Base-by-base conservation (phyloP, 2,888 invertebrate species). In the Acleris laterana region DNA sequence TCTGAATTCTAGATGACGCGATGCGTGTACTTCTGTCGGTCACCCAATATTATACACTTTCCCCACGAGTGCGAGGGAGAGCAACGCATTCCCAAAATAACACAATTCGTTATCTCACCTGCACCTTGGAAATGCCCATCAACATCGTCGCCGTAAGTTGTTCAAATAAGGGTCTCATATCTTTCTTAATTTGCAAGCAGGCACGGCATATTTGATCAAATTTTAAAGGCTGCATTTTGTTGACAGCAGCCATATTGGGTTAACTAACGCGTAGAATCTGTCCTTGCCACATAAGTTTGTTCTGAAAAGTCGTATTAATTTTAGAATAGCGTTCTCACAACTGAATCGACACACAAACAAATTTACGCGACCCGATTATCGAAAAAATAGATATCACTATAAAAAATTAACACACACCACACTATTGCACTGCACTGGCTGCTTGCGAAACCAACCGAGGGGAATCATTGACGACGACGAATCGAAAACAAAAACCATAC, bases 61-160 rank as follows among this genome's bases (percentile, higher is more conserved):
- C 42, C 63, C 61, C 44, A 46, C 68, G 70, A 72, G 92, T 81
- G 85, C 72, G 85, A 93, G 75, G 83, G 88, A 88, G 92, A 91
- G 85, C 85, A 87, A 81, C 74, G 83, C 72, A 81, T 81, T 84
- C 80, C 84, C 79, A 88, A 90, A 89, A 87, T 88, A 84, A 80
- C 77, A 77, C 72, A 77, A 80, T 80, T 80, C 70, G 82, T 82
- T 81, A 81, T 85, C 87, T 92, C 85, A 94, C 94, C 85, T 93
- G 93, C 71, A 95, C 93, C 82, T 93, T 94, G 65, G 94, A 93
- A 83, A 94, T 94, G 71, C 94, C 94, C 94, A 94, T 94, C 73
- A 95, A 75, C 95, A 95, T 95, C 71, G 94, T 94, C 19, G 95
- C 94, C 50, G 95, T 94, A 71, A 94, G 93, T 80, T 95, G 95